Evolutionary conservation across 1,140 invertebrate genomes (phyloP).

Genomic region (Macrosteles quadrilineatus): DNA sequence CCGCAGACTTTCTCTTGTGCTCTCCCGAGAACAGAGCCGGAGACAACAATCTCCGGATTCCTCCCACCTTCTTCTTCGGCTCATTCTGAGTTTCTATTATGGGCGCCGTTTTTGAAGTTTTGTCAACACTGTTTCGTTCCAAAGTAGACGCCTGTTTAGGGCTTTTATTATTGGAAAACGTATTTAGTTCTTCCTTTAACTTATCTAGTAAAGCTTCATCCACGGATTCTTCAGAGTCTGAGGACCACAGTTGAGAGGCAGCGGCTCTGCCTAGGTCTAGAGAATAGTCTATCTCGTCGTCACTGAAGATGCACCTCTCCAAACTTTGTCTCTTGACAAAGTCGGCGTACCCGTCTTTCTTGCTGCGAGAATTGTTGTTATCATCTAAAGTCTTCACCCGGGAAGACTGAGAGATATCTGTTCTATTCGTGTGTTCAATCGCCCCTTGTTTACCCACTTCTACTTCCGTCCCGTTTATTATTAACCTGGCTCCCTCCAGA

Average conservation of each 20-base stretch:
- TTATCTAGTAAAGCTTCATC: conserved; percentile 12
- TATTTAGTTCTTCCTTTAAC: background rate
- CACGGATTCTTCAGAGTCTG: conserved; percentile 21
- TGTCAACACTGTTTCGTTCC: background rate
- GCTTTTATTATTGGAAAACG: background rate
- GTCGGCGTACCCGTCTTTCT: conserved; percentile 27
- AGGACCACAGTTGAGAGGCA: conserved; percentile 19
- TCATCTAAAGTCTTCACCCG: conserved; percentile 21
- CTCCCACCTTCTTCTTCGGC: conserved; percentile 28
- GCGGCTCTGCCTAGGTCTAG: conserved; percentile 15
- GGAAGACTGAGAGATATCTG: conserved; percentile 22
- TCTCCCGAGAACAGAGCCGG: conserved; percentile 31
- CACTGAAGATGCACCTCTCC: conserved; percentile 11
- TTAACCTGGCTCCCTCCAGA: conserved; percentile 16
- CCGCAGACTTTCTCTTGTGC: conserved; percentile 23
- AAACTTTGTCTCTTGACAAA: conserved; percentile 18
- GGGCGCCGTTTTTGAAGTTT: conserved; percentile 27
- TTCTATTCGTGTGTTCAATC: conserved; percentile 8
- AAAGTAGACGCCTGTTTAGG: background rate
- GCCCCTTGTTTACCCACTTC: conserved; percentile 5
- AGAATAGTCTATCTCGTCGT: conserved; percentile 24
- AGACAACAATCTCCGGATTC: conserved; percentile 33
- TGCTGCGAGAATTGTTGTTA: conserved; percentile 22
- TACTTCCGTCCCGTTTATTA: conserved; percentile 14
- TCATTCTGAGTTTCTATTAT: conserved; percentile 28